phyloP scores from a whole-genome alignment of 2,888 invertebrate species.

The Cephus rjabovi region DNA sequence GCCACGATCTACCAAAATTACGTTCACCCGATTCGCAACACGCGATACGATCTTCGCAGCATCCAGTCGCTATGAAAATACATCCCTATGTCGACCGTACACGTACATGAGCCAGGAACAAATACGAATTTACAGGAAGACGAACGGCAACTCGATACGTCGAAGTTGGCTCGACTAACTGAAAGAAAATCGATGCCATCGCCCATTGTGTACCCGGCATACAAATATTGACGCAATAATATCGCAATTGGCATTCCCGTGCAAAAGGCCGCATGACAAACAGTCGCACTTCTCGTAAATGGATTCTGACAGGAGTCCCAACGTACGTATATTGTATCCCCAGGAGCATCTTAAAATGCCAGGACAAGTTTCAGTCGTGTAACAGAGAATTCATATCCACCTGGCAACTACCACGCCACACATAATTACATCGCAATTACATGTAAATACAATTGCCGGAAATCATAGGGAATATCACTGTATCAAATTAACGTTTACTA shows the following conservation, averaged over 20 bases:
- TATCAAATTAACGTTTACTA: constrained; percentile 62
- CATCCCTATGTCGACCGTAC: background rate
- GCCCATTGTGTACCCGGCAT: background rate
- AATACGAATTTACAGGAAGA: background rate
- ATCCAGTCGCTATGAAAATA: background rate
- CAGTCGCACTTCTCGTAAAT: background rate
- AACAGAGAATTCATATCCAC: background rate
- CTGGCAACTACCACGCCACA: constrained; percentile 34
- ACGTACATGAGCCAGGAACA: background rate
- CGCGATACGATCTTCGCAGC: background rate
- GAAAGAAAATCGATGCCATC: background rate
- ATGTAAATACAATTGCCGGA: constrained; percentile 58
- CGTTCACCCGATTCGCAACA: background rate
- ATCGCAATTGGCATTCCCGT: background rate
- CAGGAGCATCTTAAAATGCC: background rate
- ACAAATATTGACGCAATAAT: background rate
- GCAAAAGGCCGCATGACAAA: background rate
- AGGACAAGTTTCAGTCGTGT: background rate
- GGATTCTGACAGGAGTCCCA: background rate
- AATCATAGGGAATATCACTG: constrained; percentile 62
- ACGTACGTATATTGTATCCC: background rate
- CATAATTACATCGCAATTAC: constrained; percentile 58
- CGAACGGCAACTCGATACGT: background rate
- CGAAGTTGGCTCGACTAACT: background rate
- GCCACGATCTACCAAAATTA: background rate